Evolutionary conservation across 2,888 invertebrate species (phyloP), one percentile per base, ranked within the genome.

Genomic region (Parelbella ahira): DNA sequence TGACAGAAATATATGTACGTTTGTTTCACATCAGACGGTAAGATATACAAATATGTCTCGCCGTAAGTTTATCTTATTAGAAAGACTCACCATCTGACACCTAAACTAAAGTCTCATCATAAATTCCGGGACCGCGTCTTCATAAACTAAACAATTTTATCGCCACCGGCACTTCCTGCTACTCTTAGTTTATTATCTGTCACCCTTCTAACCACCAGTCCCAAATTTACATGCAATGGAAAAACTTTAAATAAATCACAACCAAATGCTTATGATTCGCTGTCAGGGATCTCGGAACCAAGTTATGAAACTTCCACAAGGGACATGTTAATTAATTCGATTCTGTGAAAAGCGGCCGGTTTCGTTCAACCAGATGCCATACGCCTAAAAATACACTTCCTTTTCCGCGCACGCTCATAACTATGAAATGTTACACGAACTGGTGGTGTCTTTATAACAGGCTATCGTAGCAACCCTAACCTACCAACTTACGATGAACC

Each of bases 331-430:
- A 84, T 86, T 83, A 81, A 77, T 68, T 59, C 65, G 66, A 73
- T 86, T 83, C 84, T 69, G 67, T 81, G 82, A 81, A 84, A 78
- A 67, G 67, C 68, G 53, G 54, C 65, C 62, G 58, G 62, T 58
- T 63, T 53, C 60, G 55, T 60, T 61, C 64, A 62, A 66, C 75
- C 86, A 86, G 86, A 86, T 86, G 86, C 82, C 75, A 58, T 68
- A 47, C 50, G 49, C 68, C 81, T 79, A 83, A 82, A 86, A 83
- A 86, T 84, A 84, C 58, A 82, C 86, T 82, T 86, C 84, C 86
- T 77, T 81, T 80, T 84, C 81, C 81, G 73, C 66, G 70, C 70
- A 45, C 63, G 73, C 63, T 68, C 79, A 84, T 84, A 84, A 77
- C 84, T 84, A 80, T 76, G 82, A 83, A 81, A 82, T 79, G 82